phyloP scores from a whole-genome alignment of 2,888 invertebrate genomes.

The Cyclophora punctaria region DNA sequence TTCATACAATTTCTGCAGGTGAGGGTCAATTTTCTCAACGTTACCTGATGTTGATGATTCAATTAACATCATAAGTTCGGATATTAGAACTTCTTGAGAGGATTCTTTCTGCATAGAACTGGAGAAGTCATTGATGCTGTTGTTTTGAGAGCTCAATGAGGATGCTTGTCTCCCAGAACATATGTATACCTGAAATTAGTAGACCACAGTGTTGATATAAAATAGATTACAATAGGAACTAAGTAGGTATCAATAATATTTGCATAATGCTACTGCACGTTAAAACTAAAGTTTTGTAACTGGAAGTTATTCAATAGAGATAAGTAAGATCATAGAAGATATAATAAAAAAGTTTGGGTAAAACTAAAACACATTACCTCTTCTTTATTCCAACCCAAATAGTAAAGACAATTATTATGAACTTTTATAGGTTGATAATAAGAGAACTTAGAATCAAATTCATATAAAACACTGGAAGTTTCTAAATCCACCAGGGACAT shows the following conservation, averaged over 20 bases:
- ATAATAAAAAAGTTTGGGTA: not conserved
- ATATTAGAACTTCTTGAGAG: constrained; percentile 48
- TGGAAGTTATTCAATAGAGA: too few species aligned
- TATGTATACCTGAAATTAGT: constrained; percentile 12
- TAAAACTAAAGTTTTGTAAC: too few species aligned
- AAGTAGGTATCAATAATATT: too few species aligned
- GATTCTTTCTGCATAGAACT: constrained; percentile 22
- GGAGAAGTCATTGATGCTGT: constrained; percentile 20
- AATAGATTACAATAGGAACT: too few species aligned
- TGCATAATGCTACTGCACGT: too few species aligned
- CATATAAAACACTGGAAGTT: constrained; percentile 32
- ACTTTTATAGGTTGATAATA: constrained; percentile 41
- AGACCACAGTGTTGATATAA: too few species aligned
- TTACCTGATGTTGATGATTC: constrained; percentile 27
- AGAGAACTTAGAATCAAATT: constrained; percentile 33
- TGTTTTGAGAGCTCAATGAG: constrained; percentile 10
- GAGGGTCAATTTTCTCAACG: constrained; percentile 29
- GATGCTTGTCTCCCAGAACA: constrained; percentile 12
- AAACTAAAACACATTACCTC: constrained; percentile 33
- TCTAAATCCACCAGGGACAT: constrained; percentile 50
- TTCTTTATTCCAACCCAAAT: constrained; percentile 34
- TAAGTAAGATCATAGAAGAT: not conserved
- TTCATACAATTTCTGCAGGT: constrained; percentile 44
- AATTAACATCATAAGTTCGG: constrained; percentile 35
- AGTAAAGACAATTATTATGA: constrained; percentile 46